These are phyloP conservation scores for Aethes cnicana DNA, from an alignment of 2,888 invertebrate species.

Conservation along the genomic window DNA sequence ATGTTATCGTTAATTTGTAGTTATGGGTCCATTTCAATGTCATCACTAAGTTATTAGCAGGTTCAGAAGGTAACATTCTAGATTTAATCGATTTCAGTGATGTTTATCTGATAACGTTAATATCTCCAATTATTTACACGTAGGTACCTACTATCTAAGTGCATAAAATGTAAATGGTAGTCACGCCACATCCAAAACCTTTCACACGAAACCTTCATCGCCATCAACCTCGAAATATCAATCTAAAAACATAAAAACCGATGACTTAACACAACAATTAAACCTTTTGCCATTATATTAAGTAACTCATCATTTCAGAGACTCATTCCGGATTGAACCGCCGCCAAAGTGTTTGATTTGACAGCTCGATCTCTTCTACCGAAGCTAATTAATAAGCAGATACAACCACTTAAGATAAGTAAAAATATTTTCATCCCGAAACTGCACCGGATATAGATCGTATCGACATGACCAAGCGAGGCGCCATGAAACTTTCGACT, in stretches of 20 bases:
- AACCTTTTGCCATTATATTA: slow-evolving; percentile 34
- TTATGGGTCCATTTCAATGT: too few species aligned
- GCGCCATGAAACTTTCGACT: slow-evolving; percentile 63
- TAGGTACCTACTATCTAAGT: too few species aligned
- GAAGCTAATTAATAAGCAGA: slow-evolving; percentile 81
- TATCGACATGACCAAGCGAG: slow-evolving; percentile 80
- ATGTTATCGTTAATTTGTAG: slow-evolving; percentile 8
- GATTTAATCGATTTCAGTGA: too few species aligned
- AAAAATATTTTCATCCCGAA: slow-evolving; percentile 82
- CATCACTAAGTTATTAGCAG: too few species aligned
- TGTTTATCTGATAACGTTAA: too few species aligned
- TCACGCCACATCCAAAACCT: neutral
- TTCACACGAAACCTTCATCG: slow-evolving; percentile 2
- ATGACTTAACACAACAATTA: slow-evolving; percentile 39
- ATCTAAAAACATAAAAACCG: slow-evolving; percentile 34
- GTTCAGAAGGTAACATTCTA: too few species aligned
- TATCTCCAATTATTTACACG: too few species aligned
- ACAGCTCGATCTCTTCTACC: slow-evolving; percentile 74
- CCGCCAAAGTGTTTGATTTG: slow-evolving; percentile 80
- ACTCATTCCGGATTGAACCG: slow-evolving; percentile 71
- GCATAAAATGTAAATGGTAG: too few species aligned
- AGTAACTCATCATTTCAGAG: slow-evolving; percentile 53
- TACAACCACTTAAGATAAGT: slow-evolving; percentile 82
- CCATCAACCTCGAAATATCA: slow-evolving; percentile 20
- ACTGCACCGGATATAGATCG: slow-evolving; percentile 80